phyloP scores from a whole-genome alignment of 2,888 invertebrate species.

The Hirtodrosophila duncani region DNA sequence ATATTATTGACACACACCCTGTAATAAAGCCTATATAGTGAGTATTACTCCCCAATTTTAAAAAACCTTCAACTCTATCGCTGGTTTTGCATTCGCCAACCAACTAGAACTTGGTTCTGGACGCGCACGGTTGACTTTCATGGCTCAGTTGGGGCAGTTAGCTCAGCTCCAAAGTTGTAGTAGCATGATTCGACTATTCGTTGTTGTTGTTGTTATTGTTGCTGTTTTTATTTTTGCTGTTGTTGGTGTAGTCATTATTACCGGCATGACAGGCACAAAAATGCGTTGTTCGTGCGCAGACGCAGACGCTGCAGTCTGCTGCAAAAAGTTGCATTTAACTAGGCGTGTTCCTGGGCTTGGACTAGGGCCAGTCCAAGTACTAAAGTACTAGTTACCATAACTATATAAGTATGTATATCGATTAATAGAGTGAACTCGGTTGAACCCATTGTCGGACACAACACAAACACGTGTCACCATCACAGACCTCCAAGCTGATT shows the following conservation, averaged over 20 bases:
- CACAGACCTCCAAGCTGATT: constrained; percentile 32
- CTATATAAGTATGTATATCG: constrained; percentile 43
- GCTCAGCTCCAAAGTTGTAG: constrained; percentile 59
- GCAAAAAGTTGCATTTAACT: constrained; percentile 60
- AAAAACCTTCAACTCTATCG: no score
- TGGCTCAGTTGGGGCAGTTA: constrained; percentile 74
- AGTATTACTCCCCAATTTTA: no score
- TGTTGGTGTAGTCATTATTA: constrained; percentile 61
- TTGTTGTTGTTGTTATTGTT: constrained; percentile 13
- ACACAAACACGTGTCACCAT: constrained; percentile 53
- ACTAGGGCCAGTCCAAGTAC: constrained; percentile 41
- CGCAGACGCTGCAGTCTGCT: constrained; percentile 34
- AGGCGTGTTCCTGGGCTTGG: constrained; percentile 56
- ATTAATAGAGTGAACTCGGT: constrained; percentile 61
- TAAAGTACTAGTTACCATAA: constrained; percentile 19
- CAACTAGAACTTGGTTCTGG: constrained; percentile 18
- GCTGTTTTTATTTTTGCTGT: constrained; percentile 7
- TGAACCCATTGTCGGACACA: constrained; percentile 35
- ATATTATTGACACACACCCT: no score
- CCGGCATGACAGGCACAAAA: constrained; percentile 75
- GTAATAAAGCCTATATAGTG: no score
- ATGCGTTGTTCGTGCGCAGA: constrained; percentile 67
- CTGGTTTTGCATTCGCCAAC: background rate
- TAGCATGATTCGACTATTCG: constrained; percentile 46
- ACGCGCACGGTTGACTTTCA: constrained; percentile 74